Percentiles rank a stretch among this genome's conserved stretches.
Conservation (phyloP, 2,797 vertebrate genomes). For the Sebastes reedi region DNA sequence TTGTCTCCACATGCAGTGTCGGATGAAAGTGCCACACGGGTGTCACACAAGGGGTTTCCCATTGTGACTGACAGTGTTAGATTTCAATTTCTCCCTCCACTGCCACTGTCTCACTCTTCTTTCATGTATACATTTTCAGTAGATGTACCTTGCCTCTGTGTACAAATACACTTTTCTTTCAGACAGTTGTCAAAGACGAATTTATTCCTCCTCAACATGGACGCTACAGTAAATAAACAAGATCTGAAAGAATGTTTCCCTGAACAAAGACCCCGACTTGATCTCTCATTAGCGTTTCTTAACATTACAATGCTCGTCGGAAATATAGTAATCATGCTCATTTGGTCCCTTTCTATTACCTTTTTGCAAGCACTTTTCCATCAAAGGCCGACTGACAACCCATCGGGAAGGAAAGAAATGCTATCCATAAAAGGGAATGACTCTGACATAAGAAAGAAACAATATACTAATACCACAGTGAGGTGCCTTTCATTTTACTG, state of each 20-base stretch:
- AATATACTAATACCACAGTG: not conserved
- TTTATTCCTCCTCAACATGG: not conserved
- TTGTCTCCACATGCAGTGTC: slow-evolving; percentile 41
- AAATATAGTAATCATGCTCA: slow-evolving; percentile 24
- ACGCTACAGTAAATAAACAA: slow-evolving; percentile 11
- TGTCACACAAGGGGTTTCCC: slow-evolving; percentile 43
- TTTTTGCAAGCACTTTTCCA: slow-evolving; percentile 18
- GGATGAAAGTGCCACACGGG: slow-evolving; percentile 46
- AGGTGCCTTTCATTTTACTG: not conserved
- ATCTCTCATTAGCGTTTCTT: slow-evolving; percentile 37
- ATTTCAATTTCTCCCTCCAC: slow-evolving; percentile 35
- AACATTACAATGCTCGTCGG: slow-evolving; percentile 15
- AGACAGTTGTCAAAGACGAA: not conserved
- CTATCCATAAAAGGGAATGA: not conserved
- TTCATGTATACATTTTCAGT: slow-evolving; percentile 1
- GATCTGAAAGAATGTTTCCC: slow-evolving; percentile 27
- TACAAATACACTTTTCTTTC: not conserved
- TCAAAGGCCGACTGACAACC: slow-evolving; percentile 34
- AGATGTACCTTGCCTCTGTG: not conserved
- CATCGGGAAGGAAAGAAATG: slow-evolving; percentile 18
- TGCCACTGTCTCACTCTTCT: not conserved
- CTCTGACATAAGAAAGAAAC: not conserved
- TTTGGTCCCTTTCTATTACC: slow-evolving; percentile 36
- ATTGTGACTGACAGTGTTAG: slow-evolving; percentile 37
- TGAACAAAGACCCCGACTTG: slow-evolving; percentile 33